Conservation (phyloP, 2,888 invertebrate genomes). For the Leptogaster cylindrica region DNA sequence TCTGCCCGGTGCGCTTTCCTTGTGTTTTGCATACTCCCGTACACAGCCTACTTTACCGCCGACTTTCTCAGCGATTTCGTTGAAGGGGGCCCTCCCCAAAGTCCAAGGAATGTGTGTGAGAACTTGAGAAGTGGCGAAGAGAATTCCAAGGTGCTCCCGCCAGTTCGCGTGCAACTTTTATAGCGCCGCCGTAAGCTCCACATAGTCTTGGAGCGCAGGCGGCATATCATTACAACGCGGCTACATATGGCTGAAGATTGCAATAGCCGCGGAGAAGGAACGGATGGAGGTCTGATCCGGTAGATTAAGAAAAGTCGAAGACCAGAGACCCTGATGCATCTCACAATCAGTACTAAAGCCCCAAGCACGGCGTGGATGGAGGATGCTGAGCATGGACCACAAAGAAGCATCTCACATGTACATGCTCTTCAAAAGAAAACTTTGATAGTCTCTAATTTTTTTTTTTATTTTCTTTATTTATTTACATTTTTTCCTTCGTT, state of each 20-base stretch:
- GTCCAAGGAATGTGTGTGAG: neutral
- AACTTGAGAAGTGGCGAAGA: neutral
- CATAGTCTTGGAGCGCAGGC: constrained; percentile 7
- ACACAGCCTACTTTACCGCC: constrained; percentile 9
- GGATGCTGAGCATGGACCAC: neutral
- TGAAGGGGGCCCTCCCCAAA: neutral
- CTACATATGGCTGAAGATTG: neutral
- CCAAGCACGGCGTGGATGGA: neutral
- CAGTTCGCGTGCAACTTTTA: constrained; percentile 4
- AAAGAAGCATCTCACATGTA: neutral
- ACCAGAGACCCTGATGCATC: neutral
- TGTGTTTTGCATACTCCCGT: constrained; percentile 24
- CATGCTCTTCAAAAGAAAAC: no score
- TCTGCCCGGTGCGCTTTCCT: constrained; percentile 14
- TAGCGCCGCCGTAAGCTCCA: constrained; percentile 10
- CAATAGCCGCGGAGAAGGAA: neutral
- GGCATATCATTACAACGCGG: constrained; percentile 17
- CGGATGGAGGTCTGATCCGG: neutral
- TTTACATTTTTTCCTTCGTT: neutral
- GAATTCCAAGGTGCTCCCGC: constrained; percentile 12
- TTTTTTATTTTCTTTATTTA: no score
- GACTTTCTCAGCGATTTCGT: constrained; percentile 30
- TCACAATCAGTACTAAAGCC: neutral
- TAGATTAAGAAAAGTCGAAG: neutral
- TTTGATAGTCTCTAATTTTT: no score